phyloP scores from a whole-genome alignment of 2,888 invertebrate genomes.

The Thymelicus lineola region DNA sequence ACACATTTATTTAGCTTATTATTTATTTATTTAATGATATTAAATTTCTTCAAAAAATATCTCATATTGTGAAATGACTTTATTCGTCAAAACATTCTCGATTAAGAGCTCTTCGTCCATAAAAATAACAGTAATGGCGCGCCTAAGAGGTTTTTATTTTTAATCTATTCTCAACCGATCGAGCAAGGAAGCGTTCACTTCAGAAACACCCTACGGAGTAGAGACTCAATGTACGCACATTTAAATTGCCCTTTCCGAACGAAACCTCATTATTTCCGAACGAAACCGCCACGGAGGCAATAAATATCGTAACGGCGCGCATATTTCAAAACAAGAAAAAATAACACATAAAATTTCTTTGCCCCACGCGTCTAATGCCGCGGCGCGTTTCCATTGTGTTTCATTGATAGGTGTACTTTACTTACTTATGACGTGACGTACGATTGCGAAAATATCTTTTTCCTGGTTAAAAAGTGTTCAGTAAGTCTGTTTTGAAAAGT shows the following conservation, averaged over 20 bases:
- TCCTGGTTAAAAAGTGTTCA: no score
- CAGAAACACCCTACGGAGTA: constrained; percentile 56
- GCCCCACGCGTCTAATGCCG: constrained; percentile 78
- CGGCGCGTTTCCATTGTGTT: constrained; percentile 62
- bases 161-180: constrained; percentile 36
- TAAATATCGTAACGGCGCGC: constrained; percentile 83
- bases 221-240: constrained; percentile 83
- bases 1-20: not conserved
- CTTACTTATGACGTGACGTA: constrained; percentile 14
- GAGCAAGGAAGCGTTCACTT: constrained; percentile 48
- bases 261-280: constrained; percentile 84
- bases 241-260: constrained; percentile 84
- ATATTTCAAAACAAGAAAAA: constrained; percentile 85
- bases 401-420: not conserved
- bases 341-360: constrained; percentile 83
- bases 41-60: not conserved
- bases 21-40: not conserved
- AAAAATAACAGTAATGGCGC: constrained; percentile 36
- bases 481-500: no score
- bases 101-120: constrained; percentile 26
- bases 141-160: constrained; percentile 35
- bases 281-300: constrained; percentile 83
- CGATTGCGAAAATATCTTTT: not conserved
- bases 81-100: not conserved
- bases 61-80: not conserved